Evolutionary conservation across 2,888 invertebrate species (phyloP), one percentile per base, ranked within the genome.

Genomic region (Bimastos eiseni): DNA sequence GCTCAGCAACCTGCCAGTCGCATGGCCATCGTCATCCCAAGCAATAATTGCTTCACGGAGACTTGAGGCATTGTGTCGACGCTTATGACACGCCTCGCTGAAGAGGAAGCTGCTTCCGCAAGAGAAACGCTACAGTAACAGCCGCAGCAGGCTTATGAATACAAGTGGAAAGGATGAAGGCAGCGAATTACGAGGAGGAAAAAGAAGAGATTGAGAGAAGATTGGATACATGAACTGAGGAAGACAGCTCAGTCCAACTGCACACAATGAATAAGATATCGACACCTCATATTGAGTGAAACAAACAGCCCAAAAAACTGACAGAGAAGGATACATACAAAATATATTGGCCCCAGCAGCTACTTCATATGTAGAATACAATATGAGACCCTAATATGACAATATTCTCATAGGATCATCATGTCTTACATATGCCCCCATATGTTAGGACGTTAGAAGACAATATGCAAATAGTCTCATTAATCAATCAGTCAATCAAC

Each of bases 1-100:
- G 70, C n/a, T 70, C 70, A 70, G 70, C 70, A 70, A 70, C 70
- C 70, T 70, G 70, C 70, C 70, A 70, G 70, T 70, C 70, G 13
- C 70, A n/a, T n/a, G 70, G n/a, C 49, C 21, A 21, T 70, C 70
- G n/a, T 70, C 70, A n/a, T 70, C 11, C 24, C 49, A 49, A 8
- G 70, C 70, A 70, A n/a, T 70, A 70, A 70, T n/a, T 70, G 70
- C 70, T 70, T 70, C 70, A 70, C 70, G 8, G 70, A 70, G 30
- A n/a, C 70, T 70, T 11, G 70, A 70, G n/a, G 70, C 70, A 70
- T 70, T 70, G 13, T 70, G 70, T 70, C n/a, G 30, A n/a, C 30
- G 70, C 70, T 70, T 70, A 70, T 30, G 70, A 70, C 70, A 70
- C n/a, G 13, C 70, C 11, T 70, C 70, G n/a, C 5, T 70, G 70